Evolutionary conservation across 2,113 vertebrate species (phyloP), one percentile per base, ranked within the genome.

Genomic region (Anthoscopus minutus): DNA sequence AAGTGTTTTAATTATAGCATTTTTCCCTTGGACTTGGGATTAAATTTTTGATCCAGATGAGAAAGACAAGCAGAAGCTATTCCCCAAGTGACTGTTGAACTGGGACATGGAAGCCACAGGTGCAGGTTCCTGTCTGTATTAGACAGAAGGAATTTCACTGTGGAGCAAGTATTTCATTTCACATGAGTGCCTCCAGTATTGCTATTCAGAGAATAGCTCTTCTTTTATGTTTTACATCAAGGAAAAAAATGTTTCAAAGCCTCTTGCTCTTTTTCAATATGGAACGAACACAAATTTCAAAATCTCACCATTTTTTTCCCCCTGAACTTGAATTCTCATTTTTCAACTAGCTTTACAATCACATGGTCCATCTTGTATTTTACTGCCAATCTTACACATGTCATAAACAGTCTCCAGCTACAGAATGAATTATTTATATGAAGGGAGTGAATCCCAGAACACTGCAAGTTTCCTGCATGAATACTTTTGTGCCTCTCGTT

Each of bases 361-460:
- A 83, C 67, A 31, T 83, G 83, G 51, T 74, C 82, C 47, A 14
- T 83, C 76, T 77, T 88, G 66, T 90, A 88, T 95, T 96, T 93
- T 90, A 60, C 64, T 95, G 95, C 80, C 92, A 92, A 81, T 96
- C 92, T 95, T 84, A 80, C 71, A 88, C 42, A 80, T 88, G 95
- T 94, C 94, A 94, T 82, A 92, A 95, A 44, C 87, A 92, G 62
- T 97, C 87, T 95, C 94, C 71, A 93, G 95, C 78, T 93, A 94
- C 45, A 80, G 69, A 88, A 95, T 97, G 70, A 96, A 96, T 97
- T 85, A 96, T 96, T 97, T 94, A 96, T 95, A 80, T 30, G 74
- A 94, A 95, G 91, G 74, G 84, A 96, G 84, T 93, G 87, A 96
- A 89, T 95, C 95, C 94, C 91, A 93, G 89, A 95, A 96, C 62